Evolutionary conservation across 1,140 invertebrate genomes (phyloP).

Genomic region (Steinernema khuongi): DNA sequence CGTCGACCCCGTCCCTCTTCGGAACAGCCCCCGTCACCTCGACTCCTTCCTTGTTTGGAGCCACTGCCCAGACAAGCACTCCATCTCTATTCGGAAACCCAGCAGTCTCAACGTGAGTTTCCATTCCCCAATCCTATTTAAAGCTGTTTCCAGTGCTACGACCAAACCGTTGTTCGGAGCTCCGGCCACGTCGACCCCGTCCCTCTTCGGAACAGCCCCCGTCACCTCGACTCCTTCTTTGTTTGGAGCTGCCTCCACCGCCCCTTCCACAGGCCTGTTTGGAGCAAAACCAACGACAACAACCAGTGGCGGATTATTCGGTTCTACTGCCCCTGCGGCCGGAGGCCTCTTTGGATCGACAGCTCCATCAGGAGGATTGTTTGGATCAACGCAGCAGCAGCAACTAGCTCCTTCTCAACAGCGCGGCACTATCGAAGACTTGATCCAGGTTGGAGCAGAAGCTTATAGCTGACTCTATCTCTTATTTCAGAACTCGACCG

Average conservation of each 20-base stretch:
- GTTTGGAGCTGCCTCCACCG: too few species aligned
- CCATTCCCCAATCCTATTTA: too few species aligned
- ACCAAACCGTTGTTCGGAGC: too few species aligned
- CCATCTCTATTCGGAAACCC: background rate
- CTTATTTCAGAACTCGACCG: slow-evolving; percentile 6
- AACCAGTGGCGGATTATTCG: background rate
- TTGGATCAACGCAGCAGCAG: background rate
- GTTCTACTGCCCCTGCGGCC: background rate
- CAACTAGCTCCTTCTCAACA: background rate
- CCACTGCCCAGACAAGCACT: too few species aligned
- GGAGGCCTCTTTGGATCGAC: background rate
- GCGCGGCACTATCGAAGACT: background rate
- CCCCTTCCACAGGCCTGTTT: background rate
- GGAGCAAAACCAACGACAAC: background rate
- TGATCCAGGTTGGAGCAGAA: background rate
- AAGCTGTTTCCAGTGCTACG: too few species aligned
- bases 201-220: background rate
- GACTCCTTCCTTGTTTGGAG: background rate
- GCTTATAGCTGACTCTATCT: background rate
- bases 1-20: background rate
- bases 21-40: background rate
- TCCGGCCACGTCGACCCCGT: background rate
- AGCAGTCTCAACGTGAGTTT: background rate
- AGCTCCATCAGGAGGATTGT: background rate
- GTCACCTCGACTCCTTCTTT: background rate